Evolutionary conservation across 35 echinoderm and acorn worm genomes (phyloP).

Genomic region (Apostichopus californicus): DNA sequence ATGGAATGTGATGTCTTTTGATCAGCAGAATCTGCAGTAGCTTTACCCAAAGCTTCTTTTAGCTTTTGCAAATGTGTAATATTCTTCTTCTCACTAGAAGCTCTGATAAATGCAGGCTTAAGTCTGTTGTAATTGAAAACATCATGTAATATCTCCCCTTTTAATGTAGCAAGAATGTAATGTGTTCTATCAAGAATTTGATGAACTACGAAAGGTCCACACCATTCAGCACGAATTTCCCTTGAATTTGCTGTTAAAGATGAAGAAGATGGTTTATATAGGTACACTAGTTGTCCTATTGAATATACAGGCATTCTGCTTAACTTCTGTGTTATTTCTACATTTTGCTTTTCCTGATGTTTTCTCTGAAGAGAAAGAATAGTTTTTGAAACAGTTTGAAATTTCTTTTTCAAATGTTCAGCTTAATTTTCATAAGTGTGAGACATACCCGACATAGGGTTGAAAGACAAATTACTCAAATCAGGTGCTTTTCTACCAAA

Average conservation of each 20-base stretch:
- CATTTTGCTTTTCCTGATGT: constrained; percentile 33
- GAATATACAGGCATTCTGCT: background rate
- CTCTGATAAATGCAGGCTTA: constrained; percentile 47
- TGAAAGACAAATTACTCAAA: constrained; percentile 34
- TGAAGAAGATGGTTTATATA: constrained; percentile 18
- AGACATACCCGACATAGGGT: constrained; percentile 31
- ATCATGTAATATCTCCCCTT: background rate
- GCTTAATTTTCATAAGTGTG: background rate
- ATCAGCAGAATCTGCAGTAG: too few relatives aligned
- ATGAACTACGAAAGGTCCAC: constrained; percentile 27
- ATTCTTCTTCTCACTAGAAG: constrained; percentile 19
- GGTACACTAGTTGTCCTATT: constrained; percentile 24
- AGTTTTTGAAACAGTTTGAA: background rate
- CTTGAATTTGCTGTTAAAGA: constrained; percentile 14
- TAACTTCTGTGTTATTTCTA: constrained; percentile 37
- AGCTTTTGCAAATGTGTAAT: background rate
- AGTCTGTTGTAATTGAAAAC: constrained; percentile 53
- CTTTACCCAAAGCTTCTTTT: background rate
- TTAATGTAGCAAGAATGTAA: constrained; percentile 19
- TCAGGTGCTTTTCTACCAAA: constrained; percentile 18
- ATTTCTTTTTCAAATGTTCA: too few relatives aligned
- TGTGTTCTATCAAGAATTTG: constrained; percentile 16
- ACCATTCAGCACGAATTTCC: constrained; percentile 24
- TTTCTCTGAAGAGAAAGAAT: constrained; percentile 5
- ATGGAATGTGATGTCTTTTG: too few relatives aligned